These are phyloP conservation scores for Mermis nigrescens DNA, from an alignment of 2,888 invertebrate species.

Conservation along the genomic window DNA sequence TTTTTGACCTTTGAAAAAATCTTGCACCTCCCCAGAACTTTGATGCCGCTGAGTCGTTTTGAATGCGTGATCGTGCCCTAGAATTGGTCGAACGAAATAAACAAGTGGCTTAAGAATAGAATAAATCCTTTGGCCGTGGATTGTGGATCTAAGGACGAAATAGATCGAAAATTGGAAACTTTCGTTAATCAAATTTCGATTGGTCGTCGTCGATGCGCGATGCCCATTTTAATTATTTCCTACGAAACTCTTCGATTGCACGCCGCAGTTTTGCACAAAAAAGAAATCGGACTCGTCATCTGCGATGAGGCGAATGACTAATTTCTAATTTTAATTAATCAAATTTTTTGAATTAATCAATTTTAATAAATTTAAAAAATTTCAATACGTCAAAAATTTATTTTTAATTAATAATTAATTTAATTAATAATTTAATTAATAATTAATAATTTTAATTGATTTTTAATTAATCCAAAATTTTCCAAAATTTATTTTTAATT, in stretches of 20 bases:
- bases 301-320: slow-evolving; percentile 89
- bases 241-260: slow-evolving; percentile 96
- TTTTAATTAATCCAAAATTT: too few species aligned
- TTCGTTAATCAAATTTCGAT: background rate
- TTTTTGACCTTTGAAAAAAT: too few species aligned
- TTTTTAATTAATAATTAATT: too few species aligned
- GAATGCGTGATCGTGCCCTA: slow-evolving; percentile 29
- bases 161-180: slow-evolving; percentile 43
- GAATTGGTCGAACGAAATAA: slow-evolving; percentile 96
- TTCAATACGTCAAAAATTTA: too few species aligned
- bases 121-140: slow-evolving; percentile 59
- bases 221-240: slow-evolving; percentile 87
- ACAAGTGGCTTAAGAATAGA: slow-evolving; percentile 73
- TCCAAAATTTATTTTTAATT: too few species aligned
- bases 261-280: slow-evolving; percentile 62
- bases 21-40: too few species aligned
- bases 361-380: too few species aligned
- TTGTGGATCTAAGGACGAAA: slow-evolving; percentile 58
- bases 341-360: too few species aligned
- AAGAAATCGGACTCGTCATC: slow-evolving; percentile 81
- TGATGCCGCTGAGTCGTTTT: too few species aligned
- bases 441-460: too few species aligned
- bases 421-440: too few species aligned
- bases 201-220: slow-evolving; percentile 45
- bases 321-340: too few species aligned